Evolutionary conservation across 2,797 vertebrate species (phyloP).

Genomic region (Eulemur coronatus): DNA sequence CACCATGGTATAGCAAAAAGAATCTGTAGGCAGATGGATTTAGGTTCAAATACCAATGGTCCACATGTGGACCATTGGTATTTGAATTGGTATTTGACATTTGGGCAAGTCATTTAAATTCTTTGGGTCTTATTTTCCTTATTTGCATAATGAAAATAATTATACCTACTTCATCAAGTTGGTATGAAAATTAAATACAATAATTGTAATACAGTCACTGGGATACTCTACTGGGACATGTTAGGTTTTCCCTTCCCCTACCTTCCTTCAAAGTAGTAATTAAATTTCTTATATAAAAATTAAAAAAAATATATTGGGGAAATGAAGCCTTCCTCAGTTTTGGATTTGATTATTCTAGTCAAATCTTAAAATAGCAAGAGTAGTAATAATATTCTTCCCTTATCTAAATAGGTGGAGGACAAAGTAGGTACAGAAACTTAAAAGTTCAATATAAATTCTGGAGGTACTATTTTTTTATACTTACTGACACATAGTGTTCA

Average conservation of each 20-base stretch:
- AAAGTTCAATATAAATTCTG: neutral
- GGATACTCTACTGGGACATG: neutral
- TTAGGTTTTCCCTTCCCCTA: neutral
- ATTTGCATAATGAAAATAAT: constrained; percentile 42
- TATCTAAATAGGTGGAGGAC: neutral
- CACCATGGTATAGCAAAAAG: neutral
- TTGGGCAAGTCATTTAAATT: neutral
- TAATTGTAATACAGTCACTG: neutral
- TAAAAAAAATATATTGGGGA: neutral
- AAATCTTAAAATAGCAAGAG: neutral
- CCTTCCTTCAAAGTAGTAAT: neutral
- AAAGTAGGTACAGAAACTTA: neutral
- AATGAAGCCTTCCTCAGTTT: neutral
- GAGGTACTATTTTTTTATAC: neutral
- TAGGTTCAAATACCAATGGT: constrained; percentile 1
- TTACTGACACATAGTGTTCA: neutral
- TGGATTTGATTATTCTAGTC: constrained; percentile 8
- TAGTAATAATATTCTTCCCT: neutral
- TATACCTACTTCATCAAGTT: neutral
- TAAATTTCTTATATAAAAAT: constrained; percentile 29
- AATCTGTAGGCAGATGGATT: neutral
- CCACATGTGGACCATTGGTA: neutral
- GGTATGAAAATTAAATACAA: constrained; percentile 18
- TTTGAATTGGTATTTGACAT: neutral
- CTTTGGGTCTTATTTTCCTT: constrained; percentile 1